Conservation (phyloP, 2,797 vertebrate species). For the Sciurus carolinensis region DNA sequence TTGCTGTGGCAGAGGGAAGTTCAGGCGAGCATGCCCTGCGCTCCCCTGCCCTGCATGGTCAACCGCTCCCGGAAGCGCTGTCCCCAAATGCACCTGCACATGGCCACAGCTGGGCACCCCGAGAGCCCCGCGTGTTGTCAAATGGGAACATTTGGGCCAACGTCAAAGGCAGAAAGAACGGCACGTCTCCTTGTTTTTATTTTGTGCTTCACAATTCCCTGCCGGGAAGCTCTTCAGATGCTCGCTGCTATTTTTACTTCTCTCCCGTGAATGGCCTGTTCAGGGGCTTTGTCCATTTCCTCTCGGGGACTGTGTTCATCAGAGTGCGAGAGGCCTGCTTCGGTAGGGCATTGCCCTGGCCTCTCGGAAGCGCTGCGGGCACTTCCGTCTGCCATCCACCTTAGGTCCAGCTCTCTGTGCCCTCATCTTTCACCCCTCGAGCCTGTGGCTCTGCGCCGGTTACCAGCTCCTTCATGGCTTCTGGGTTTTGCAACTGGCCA, state of each 20-base stretch:
- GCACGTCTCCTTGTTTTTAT: background rate
- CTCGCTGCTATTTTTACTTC: background rate
- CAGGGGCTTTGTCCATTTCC: background rate
- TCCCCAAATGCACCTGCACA: rapidly evolving
- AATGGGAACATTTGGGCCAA: background rate
- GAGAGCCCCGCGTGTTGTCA: rapidly evolving
- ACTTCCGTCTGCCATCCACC: too few species aligned
- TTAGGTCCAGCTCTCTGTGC: too few species aligned
- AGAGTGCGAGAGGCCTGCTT: background rate
- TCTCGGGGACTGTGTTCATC: background rate
- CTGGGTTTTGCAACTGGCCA: rapidly evolving
- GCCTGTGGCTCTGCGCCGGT: too few species aligned
- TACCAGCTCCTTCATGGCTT: rapidly evolving
- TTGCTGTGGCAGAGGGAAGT: too few species aligned
- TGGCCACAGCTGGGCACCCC: rapidly evolving
- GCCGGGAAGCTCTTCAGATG: background rate
- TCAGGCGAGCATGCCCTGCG: too few species aligned
- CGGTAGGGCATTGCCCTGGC: background rate
- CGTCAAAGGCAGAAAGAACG: background rate
- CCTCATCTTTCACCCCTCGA: background rate
- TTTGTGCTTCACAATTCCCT: background rate
- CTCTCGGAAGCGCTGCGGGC: background rate
- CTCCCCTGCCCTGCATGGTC: too few species aligned
- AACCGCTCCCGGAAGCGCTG: too few species aligned
- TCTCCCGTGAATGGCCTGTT: background rate